phyloP scores from a whole-genome alignment of 2,113 vertebrate species.

The Phrynosoma blainvillii region DNA sequence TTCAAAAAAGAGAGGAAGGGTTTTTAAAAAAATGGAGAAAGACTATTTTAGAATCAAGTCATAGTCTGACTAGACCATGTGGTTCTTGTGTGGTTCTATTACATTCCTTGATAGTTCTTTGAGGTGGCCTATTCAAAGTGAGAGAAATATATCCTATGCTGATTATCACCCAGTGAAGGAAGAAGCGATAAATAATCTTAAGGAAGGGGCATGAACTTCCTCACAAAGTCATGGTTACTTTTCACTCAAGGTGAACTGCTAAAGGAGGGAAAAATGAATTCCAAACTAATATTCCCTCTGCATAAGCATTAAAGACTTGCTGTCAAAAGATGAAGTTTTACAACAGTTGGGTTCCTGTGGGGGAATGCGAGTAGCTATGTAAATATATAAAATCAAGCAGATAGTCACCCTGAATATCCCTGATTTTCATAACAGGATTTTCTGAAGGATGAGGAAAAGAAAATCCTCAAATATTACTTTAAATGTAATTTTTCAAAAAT shows the following conservation, averaged over 20 bases:
- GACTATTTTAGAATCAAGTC: conserved; percentile 75
- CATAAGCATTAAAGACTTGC: conserved; percentile 33
- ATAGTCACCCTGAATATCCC: conserved; percentile 7
- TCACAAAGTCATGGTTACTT: conserved; percentile 54
- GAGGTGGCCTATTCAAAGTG: conserved; percentile 46
- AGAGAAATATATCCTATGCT: conserved; percentile 63
- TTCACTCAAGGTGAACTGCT: conserved; percentile 56
- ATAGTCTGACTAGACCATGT: conserved; percentile 41
- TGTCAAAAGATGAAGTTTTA: conserved; percentile 52
- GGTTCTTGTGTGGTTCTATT: conserved; percentile 46
- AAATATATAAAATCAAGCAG: conserved; percentile 27
- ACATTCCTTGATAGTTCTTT: conserved; percentile 47
- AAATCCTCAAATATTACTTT: background rate
- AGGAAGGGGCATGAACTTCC: conserved; percentile 55
- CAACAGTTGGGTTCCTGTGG: conserved; percentile 37
- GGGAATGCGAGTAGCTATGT: background rate
- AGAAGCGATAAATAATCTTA: conserved; percentile 67
- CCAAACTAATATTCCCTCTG: conserved; percentile 50
- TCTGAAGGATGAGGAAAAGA: background rate
- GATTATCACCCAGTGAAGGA: conserved; percentile 59
- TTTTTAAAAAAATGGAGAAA: conserved; percentile 58
- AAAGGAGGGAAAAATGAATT: conserved; percentile 50
- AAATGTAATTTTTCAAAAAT: no score
- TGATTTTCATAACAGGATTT: conserved; percentile 30
- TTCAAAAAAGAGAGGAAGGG: conserved; percentile 39